Percentiles rank a stretch among this genome's conserved stretches.
These are phyloP conservation scores for Sycophila texana DNA, from an alignment of 2,888 invertebrate species.

Conservation along the genomic window DNA sequence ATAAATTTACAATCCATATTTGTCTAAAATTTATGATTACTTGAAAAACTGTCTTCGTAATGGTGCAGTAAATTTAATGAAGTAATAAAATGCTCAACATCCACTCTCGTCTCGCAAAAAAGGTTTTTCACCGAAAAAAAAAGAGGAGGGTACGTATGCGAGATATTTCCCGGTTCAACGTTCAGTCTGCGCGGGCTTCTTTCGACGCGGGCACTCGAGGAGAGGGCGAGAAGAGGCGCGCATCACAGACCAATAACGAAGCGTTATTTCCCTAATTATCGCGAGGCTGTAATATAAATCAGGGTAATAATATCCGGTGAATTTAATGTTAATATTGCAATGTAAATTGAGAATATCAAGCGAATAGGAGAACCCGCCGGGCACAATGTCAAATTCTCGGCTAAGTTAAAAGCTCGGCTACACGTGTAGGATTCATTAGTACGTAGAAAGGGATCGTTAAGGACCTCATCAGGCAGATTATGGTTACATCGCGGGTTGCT, in stretches of 20 bases:
- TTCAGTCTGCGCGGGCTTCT: too few relatives aligned
- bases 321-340: constrained; percentile 47
- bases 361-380: constrained; percentile 33
- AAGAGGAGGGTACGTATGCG: too few relatives aligned
- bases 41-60: too few relatives aligned
- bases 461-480: constrained; percentile 60
- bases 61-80: too few relatives aligned
- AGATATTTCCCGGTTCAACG: not conserved
- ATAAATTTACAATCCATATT: too few relatives aligned
- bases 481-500: constrained; percentile 54
- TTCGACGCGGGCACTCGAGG: too few relatives aligned
- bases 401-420: constrained; percentile 51
- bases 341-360: constrained; percentile 48
- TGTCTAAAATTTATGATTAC: too few relatives aligned
- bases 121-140: too few relatives aligned
- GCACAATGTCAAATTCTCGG: constrained; percentile 39
- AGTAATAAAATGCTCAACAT: too few relatives aligned
- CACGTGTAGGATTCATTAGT: constrained; percentile 56
- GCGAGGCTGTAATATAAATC: constrained; percentile 21
- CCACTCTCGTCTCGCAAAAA: too few relatives aligned
- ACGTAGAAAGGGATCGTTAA: constrained; percentile 55
- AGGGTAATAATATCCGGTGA: constrained; percentile 22
- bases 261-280: not conserved
- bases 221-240: too few relatives aligned
- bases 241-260: too few relatives aligned